Percentiles rank a stretch among this genome's conserved stretches.
Conservation (phyloP, 2,113 vertebrate species). For the Pseudopodoces humilis region DNA sequence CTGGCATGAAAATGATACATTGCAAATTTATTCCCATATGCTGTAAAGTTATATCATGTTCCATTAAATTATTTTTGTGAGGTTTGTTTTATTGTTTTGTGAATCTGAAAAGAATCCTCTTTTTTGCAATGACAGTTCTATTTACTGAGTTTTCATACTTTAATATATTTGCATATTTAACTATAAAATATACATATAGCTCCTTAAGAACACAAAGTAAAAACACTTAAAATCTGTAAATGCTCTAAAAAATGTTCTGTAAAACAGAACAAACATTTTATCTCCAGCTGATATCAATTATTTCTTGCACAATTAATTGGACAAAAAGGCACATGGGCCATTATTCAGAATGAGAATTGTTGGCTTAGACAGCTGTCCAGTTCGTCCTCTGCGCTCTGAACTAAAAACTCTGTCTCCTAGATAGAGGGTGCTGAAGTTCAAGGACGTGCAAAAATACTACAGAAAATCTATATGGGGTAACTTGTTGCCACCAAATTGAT, state of each 20-base stretch:
- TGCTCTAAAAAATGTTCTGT: neutral
- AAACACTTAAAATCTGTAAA: neutral
- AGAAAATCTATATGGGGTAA: neutral
- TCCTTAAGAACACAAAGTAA: neutral
- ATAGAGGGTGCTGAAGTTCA: neutral
- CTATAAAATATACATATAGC: neutral
- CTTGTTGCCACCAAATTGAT: neutral
- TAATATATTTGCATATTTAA: neutral
- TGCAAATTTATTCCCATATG: slow-evolving; percentile 42
- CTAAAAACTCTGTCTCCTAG: neutral
- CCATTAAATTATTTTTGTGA: slow-evolving; percentile 8
- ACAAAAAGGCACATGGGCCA: neutral
- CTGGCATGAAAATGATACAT: slow-evolving; percentile 46
- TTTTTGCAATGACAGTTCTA: neutral
- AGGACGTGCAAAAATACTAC: neutral
- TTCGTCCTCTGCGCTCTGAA: neutral
- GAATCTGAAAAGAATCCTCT: neutral
- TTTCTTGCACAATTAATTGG: neutral
- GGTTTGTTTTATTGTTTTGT: neutral
- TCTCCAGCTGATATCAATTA: neutral
- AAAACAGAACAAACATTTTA: neutral
- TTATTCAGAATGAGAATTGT: neutral
- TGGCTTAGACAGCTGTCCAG: neutral
- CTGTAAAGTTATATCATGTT: slow-evolving; percentile 26
- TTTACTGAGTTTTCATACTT: neutral